These are phyloP conservation scores for Drosophila kuntzei DNA, from an alignment of 2,888 invertebrate species.

Conservation along the genomic window DNA sequence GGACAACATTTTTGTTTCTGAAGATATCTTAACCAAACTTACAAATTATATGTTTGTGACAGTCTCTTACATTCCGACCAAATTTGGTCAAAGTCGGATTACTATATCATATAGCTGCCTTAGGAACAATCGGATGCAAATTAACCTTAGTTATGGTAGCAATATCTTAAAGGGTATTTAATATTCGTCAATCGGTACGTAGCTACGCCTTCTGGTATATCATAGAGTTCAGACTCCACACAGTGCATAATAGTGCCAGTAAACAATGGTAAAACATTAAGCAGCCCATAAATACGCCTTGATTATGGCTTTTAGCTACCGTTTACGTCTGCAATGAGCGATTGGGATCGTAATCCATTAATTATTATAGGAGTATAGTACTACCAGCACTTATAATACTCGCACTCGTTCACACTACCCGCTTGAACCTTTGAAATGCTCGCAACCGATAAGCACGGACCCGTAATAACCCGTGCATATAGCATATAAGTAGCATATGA, in stretches of 20 bases:
- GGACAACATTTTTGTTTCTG: too few species aligned
- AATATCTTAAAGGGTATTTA: background rate
- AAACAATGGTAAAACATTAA: constrained; percentile 47
- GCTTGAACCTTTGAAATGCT: constrained; percentile 43
- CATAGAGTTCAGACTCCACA: constrained; percentile 15
- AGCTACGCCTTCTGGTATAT: constrained; percentile 6
- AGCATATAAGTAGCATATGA: constrained; percentile 4
- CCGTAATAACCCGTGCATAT: constrained; percentile 13
- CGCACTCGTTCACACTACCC: constrained; percentile 7
- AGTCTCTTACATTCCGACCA: too few species aligned
- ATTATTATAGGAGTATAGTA: constrained; percentile 54
- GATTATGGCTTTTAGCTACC: constrained; percentile 76
- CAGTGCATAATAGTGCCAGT: constrained; percentile 25
- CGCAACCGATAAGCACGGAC: constrained; percentile 35
- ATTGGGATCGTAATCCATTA: constrained; percentile 74
- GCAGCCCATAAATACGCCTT: constrained; percentile 69
- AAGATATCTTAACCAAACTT: too few species aligned
- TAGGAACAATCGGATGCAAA: too few species aligned
- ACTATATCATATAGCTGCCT: too few species aligned
- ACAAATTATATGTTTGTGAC: too few species aligned
- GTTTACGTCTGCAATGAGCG: constrained; percentile 53
- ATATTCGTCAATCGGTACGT: background rate
- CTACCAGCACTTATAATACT: constrained; percentile 32
- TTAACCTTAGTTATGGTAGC: background rate
- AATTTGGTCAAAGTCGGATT: too few species aligned